These are phyloP conservation scores for Eupristina koningsbergeri DNA, from an alignment of 1,140 invertebrate species.

Conservation along the genomic window DNA sequence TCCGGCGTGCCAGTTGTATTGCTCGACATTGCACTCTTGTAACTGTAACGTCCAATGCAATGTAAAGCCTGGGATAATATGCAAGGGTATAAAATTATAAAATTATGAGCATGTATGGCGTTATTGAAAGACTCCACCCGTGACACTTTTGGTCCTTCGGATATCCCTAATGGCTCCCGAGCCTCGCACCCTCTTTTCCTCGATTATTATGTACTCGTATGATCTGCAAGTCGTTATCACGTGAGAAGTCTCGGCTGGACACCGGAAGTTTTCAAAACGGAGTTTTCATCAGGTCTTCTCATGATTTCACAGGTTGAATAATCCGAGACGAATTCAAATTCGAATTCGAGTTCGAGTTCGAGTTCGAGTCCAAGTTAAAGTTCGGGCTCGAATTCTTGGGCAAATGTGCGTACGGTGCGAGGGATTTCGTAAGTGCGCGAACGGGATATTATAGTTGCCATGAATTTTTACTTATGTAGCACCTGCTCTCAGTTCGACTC, in stretches of 20 bases:
- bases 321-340: background rate
- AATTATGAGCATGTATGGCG: background rate
- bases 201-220: background rate
- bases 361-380: background rate
- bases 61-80: too few relatives aligned
- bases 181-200: background rate
- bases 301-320: conserved; percentile 28
- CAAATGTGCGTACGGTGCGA: too few relatives aligned
- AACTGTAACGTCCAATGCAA: background rate
- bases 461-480: background rate
- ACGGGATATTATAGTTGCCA: background rate
- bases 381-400: too few relatives aligned
- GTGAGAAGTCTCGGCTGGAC: background rate
- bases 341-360: too few relatives aligned
- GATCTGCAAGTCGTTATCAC: background rate
- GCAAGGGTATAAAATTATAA: too few relatives aligned
- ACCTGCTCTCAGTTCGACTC: too few relatives aligned
- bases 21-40: background rate
- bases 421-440: background rate
- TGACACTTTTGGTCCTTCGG: conserved; percentile 17
- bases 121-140: conserved; percentile 4
- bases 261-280: background rate
- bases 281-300: background rate
- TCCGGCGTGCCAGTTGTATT: background rate
- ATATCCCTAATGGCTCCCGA: background rate